Percentiles rank a stretch among this genome's conserved stretches.
These are phyloP conservation scores for Bambusicola thoracicus DNA, from an alignment of 2,113 vertebrate genomes.

Conservation along the genomic window DNA sequence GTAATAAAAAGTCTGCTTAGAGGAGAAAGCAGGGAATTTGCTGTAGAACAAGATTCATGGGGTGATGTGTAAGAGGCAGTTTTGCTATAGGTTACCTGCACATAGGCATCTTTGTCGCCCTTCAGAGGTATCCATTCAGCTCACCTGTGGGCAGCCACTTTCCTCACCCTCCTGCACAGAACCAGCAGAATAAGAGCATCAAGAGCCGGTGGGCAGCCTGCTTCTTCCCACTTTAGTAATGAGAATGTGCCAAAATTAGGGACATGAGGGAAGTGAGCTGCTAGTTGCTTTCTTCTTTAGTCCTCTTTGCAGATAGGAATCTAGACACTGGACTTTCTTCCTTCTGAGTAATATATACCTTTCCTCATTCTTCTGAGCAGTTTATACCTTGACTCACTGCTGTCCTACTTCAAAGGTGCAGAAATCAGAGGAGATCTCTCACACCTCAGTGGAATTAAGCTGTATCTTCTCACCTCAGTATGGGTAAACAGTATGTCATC, in stretches of 20 bases:
- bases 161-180: not conserved
- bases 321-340: not conserved
- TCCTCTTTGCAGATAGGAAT: not conserved
- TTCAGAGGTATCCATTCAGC: not conserved
- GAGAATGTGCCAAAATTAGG: not conserved
- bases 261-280: not conserved
- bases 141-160: fast-evolving
- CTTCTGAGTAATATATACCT: constrained; percentile 2
- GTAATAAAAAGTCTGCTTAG: not conserved
- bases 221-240: not conserved
- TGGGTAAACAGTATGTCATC: not conserved
- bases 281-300: not conserved
- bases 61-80: not conserved
- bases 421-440: not conserved
- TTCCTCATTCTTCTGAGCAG: constrained; percentile 39
- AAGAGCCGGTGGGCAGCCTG: not conserved
- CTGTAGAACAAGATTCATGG: not conserved
- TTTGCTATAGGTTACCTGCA: not conserved
- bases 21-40: not conserved
- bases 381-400: constrained; percentile 31
- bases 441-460: not conserved
- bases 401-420: constrained; percentile 48
- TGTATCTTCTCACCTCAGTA: not conserved
- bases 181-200: not conserved
- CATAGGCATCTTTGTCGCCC: not conserved